phyloP scores from a whole-genome alignment of 2,113 vertebrate genomes.

The Megaceryle torquata region DNA sequence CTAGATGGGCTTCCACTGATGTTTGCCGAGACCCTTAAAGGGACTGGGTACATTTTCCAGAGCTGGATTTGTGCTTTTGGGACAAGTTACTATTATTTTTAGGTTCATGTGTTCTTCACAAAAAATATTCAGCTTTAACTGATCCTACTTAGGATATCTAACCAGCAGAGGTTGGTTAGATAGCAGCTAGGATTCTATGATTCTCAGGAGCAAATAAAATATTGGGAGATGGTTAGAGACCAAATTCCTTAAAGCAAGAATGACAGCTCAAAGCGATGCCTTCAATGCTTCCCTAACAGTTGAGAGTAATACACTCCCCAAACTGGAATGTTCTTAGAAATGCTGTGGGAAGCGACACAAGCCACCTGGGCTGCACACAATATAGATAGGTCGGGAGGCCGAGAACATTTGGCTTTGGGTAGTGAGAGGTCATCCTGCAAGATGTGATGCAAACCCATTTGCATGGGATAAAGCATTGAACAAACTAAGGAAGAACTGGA shows the following conservation, averaged over 20 bases:
- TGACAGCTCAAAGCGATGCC: not conserved
- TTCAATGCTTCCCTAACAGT: not conserved
- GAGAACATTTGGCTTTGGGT: not conserved
- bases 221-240: not conserved
- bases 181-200: not conserved
- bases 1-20: not conserved
- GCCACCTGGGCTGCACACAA: not conserved
- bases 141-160: not conserved
- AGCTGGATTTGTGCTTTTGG: not conserved
- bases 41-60: not conserved
- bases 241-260: not conserved
- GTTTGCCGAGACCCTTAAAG: not conserved
- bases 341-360: not conserved
- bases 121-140: not conserved
- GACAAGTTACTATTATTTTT: not conserved
- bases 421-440: not conserved
- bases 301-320: not conserved
- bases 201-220: not conserved
- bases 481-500: not conserved
- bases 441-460: not conserved
- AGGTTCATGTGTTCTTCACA: not conserved
- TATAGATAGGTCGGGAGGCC: not conserved
- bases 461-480: not conserved
- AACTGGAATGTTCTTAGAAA: not conserved
- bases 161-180: not conserved